These are phyloP conservation scores for Sinosuthora webbiana DNA, from an alignment of 2,113 vertebrate genomes.

Conservation along the genomic window DNA sequence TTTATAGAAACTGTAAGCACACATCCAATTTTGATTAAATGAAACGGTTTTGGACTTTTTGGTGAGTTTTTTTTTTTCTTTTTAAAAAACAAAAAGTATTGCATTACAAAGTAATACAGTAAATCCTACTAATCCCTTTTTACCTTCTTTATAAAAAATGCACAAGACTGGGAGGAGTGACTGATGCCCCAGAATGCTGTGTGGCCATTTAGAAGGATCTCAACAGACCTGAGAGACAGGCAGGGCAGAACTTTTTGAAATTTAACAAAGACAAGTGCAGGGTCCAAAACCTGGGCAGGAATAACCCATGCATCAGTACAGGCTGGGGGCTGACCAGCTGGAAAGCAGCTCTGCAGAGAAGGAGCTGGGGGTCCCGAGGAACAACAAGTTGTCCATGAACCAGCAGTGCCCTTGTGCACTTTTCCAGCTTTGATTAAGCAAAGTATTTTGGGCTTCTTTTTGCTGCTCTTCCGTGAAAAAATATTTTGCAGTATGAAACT, in stretches of 20 bases:
- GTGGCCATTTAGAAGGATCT: not conserved
- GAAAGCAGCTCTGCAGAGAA: not conserved
- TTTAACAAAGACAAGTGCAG: not conserved
- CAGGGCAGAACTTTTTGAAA: not conserved
- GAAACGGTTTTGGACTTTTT: not conserved
- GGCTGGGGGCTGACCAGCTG: not conserved
- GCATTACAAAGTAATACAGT: not conserved
- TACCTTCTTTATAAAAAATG: not conserved
- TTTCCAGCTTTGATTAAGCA: not conserved
- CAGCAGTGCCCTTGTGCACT: not conserved
- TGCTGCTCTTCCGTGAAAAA: not conserved
- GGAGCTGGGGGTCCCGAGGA: fast-evolving
- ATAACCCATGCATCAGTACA: not conserved
- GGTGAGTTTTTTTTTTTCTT: not conserved
- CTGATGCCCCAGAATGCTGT: not conserved
- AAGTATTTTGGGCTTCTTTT: not conserved
- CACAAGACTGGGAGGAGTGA: not conserved
- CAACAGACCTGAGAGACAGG: not conserved
- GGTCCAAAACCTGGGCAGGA: not conserved
- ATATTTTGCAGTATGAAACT: not conserved
- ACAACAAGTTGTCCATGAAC: not conserved
- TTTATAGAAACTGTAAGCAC: not conserved
- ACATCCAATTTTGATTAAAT: not conserved
- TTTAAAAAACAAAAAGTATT: not conserved
- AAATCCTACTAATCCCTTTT: not conserved